These are phyloP conservation scores for Balanococcus diminutus DNA, from an alignment of 2,888 invertebrate genomes.

Conservation along the genomic window DNA sequence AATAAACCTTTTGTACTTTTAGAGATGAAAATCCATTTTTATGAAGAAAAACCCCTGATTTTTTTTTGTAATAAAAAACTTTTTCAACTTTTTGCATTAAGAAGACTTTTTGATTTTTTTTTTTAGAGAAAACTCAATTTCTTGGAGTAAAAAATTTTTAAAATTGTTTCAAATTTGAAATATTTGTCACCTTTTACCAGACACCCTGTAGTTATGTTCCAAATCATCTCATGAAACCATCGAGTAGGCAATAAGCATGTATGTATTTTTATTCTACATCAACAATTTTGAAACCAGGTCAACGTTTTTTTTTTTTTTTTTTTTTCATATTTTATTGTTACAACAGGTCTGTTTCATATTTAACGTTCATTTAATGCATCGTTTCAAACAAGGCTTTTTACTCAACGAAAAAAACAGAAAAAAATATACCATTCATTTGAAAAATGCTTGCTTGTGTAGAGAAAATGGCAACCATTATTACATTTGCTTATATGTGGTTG, in stretches of 20 bases:
- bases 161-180: neutral
- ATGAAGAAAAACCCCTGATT: too few species aligned
- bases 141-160: neutral
- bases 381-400: conserved; percentile 27
- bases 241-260: neutral
- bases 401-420: conserved; percentile 4
- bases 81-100: too few species aligned
- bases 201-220: too few species aligned
- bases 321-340: neutral
- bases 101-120: neutral
- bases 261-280: neutral
- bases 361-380: conserved; percentile 28
- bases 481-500: conserved; percentile 37
- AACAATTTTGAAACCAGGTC: conserved; percentile 12
- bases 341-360: conserved; percentile 21
- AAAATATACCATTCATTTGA: conserved; percentile 40
- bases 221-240: neutral
- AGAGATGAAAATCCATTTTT: too few species aligned
- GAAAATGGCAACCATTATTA: conserved; percentile 26
- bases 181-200: too few species aligned
- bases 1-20: too few species aligned
- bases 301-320: neutral
- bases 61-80: too few species aligned
- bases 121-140: neutral
- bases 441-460: conserved; percentile 17